These are phyloP conservation scores for Anoplophora glabripennis DNA, from an alignment of 1,140 invertebrate genomes.

Conservation along the genomic window DNA sequence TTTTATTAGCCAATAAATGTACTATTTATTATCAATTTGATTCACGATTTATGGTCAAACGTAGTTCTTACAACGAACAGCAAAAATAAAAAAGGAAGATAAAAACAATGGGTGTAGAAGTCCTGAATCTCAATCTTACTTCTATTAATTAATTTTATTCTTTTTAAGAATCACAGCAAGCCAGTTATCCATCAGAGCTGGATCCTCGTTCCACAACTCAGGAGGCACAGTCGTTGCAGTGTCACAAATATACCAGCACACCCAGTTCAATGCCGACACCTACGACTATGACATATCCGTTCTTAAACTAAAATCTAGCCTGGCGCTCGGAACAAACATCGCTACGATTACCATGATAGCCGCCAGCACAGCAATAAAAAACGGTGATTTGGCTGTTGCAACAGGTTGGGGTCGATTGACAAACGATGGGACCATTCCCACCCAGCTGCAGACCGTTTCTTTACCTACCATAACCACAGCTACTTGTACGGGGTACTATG, in stretches of 20 bases:
- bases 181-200: slow-evolving; percentile 10
- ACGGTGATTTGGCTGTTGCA: too few relatives aligned
- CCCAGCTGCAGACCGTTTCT: slow-evolving; percentile 3
- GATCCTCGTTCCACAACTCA: slow-evolving; percentile 4
- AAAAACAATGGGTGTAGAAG: too few relatives aligned
- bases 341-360: too few relatives aligned
- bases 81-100: too few relatives aligned
- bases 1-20: too few relatives aligned
- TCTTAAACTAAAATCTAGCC: background rate
- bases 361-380: too few relatives aligned
- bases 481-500: background rate
- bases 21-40: too few relatives aligned
- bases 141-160: too few relatives aligned
- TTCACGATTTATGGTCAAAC: too few relatives aligned
- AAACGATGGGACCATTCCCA: slow-evolving; percentile 1
- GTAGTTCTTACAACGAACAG: too few relatives aligned
- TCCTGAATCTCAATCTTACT: too few relatives aligned
- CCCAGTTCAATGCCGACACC: slow-evolving; percentile 4
- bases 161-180: slow-evolving; percentile 7
- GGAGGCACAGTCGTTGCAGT: slow-evolving; percentile 3
- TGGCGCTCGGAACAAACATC: background rate
- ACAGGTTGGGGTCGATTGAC: too few relatives aligned
- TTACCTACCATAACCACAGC: background rate
- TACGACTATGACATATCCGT: slow-evolving; percentile 19
- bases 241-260: slow-evolving; percentile 1